Evolutionary conservation across 2,113 vertebrate species (phyloP), one percentile per base, ranked within the genome.

Genomic region (Nannobrachium achirus): DNA sequence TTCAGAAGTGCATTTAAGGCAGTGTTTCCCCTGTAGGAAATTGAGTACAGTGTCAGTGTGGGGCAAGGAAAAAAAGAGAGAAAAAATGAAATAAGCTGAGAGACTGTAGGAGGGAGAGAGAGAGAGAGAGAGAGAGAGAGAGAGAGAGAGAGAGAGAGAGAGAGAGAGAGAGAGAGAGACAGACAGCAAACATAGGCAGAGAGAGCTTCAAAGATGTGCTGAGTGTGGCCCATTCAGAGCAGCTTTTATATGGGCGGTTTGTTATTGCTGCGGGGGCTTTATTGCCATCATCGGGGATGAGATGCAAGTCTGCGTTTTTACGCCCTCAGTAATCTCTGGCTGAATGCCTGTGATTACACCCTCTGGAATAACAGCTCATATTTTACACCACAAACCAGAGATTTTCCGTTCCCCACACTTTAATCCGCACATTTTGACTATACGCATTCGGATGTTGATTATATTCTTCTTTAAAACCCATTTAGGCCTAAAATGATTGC

Each of bases 161-260:
- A 25, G 33, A 49, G 0, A 67, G 69, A 75, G 40, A 39, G 51
- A 6, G 20, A 10, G 3, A 52, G 20, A 18, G 46, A 5, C 14
- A 52, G 38, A n/a, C n/a, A n/a, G n/a, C n/a, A n/a, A n/a, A n/a
- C n/a, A n/a, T n/a, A n/a, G n/a, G n/a, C n/a, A n/a, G n/a, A n/a
- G n/a, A 67, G 60, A 67, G 67, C 65, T 52, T 9, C 56, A 53
- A 5, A 78, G 82, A 88, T 84, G 71, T 87, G 87, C 85, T 90
- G 88, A 90, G 56, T 79, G 40, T 71, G 85, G 74, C 50, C 75
- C 66, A 18, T 68, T 67, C 75, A 64, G 78, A 74, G 73, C 76
- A 83, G 76, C 16, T 83, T 90, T 91, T 90, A 85, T 89, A 79
- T 71, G 73, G 75, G 75, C 72, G 40, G 79, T 81, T 79, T 79